Base-by-base conservation (phyloP, 53 echinoderm and acorn worm species). In the Paracentrotus lividus region DNA sequence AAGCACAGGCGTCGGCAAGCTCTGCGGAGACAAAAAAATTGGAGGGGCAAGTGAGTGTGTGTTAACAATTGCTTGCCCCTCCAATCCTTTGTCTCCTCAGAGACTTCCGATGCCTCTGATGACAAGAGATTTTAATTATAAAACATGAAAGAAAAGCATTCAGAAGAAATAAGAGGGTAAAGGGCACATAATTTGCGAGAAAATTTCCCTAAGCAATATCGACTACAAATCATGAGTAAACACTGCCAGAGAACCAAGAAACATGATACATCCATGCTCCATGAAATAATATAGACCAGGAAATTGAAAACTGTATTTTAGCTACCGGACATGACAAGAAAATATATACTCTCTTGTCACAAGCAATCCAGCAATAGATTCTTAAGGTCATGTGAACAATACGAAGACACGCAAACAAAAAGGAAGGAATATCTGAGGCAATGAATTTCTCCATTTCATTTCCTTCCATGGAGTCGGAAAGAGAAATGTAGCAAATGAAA, bases 371-470 rank as follows among this genome's bases (percentile, higher is more conserved):
- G n/a, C n/a, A n/a, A n/a, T n/a, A 68, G 33, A 40, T 21, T 42
- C 23, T 42, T 3, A 16, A 42, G 42, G 77, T 77, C 42, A 77
- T 42, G 9, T 20, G 6, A 77, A 77, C 77, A 42, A 77, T 77
- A 8, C 42, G 42, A 8, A 8, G 42, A 43, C 4, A 32, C 32
- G 34, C 59, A 67, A 14, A 33, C 10, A 29, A 16, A 12, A 67
- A 31, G 12, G 32, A 67, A 13, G 67, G 67, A 67, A 67, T 67
- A 67, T 67, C 67, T 0, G 67, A 67, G 67, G 12, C n/a, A 67
- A 33, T 7, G n/a, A 67, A 67, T 67, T 67, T 2, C 67, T 67
- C 33, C 33, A 67, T 67, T 67, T 67, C 67, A 67, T 67, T 67
- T 67, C 67, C 67, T 67, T 31, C 31, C 32, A 31, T 33, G 13